Evolutionary conservation across 1,140 invertebrate species (phyloP).

Genomic region (Cyclargus thomasi): DNA sequence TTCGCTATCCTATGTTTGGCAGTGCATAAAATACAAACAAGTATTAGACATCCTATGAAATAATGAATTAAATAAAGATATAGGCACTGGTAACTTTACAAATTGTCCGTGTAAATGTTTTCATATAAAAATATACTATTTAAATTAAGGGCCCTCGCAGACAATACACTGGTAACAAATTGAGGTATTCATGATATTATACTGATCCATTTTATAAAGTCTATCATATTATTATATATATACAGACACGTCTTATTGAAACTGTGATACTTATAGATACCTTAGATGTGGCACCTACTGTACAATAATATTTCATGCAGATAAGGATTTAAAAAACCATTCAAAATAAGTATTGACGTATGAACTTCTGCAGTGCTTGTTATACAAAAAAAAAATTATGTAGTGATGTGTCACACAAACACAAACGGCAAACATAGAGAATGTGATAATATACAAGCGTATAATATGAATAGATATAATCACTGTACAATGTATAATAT

Average conservation of each 20-base stretch:
- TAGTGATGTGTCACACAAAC: too few relatives aligned
- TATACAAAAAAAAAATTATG: too few relatives aligned
- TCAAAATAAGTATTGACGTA: too few relatives aligned
- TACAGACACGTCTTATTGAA: constrained; percentile 27
- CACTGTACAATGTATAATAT: too few relatives aligned
- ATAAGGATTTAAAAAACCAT: background rate
- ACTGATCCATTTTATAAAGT: constrained; percentile 49
- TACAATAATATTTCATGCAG: background rate
- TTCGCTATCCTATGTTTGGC: background rate
- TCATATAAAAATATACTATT: background rate
- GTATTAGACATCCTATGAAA: background rate
- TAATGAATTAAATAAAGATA: background rate
- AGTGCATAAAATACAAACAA: background rate
- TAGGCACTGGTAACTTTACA: background rate
- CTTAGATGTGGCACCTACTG: background rate
- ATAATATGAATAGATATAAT: too few relatives aligned
- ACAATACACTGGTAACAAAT: constrained; percentile 50
- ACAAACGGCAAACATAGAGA: too few relatives aligned
- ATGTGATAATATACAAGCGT: too few relatives aligned
- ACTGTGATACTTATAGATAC: constrained; percentile 20
- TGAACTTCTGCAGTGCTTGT: too few relatives aligned
- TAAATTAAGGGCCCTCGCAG: background rate
- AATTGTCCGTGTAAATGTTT: background rate
- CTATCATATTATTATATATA: too few relatives aligned
- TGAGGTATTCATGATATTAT: constrained; percentile 55